Evolutionary conservation across 1,140 invertebrate genomes (phyloP).

Genomic region (honey bee (Apis mellifera)): DNA sequence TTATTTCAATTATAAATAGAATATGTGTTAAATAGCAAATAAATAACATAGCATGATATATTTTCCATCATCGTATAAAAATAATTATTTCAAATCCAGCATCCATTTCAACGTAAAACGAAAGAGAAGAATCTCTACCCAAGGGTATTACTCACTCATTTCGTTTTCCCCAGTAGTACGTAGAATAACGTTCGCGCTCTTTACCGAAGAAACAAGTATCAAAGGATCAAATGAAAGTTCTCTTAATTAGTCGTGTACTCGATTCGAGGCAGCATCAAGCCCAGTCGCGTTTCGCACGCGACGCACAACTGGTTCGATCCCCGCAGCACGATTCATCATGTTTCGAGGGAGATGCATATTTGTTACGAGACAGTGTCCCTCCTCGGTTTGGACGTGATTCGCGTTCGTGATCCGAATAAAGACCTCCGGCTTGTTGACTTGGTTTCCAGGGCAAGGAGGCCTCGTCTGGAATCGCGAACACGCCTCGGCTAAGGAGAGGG

Average conservation of each 20-base stretch:
- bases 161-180: too few species aligned
- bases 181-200: too few species aligned
- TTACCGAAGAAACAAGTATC: neutral
- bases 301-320: conserved; percentile 23
- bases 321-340: conserved; percentile 52
- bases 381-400: conserved; percentile 78
- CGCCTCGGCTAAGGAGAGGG: conserved; percentile 33
- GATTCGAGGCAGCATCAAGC: too few species aligned
- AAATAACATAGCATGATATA: too few species aligned
- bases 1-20: too few species aligned
- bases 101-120: too few species aligned
- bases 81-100: too few species aligned
- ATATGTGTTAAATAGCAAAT: too few species aligned
- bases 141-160: too few species aligned
- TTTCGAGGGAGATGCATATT: conserved; percentile 78
- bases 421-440: conserved; percentile 76
- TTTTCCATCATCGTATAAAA: too few species aligned
- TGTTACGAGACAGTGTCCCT: conserved; percentile 79
- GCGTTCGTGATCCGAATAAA: conserved; percentile 78
- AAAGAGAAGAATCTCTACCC: too few species aligned
- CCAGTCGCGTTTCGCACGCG: conserved; percentile 16
- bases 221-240: neutral
- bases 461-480: conserved; percentile 66
- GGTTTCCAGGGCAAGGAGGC: conserved; percentile 63
- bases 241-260: conserved; percentile 7